Conservation (phyloP, 2,113 vertebrate species). For the Propithecus coquereli region DNA sequence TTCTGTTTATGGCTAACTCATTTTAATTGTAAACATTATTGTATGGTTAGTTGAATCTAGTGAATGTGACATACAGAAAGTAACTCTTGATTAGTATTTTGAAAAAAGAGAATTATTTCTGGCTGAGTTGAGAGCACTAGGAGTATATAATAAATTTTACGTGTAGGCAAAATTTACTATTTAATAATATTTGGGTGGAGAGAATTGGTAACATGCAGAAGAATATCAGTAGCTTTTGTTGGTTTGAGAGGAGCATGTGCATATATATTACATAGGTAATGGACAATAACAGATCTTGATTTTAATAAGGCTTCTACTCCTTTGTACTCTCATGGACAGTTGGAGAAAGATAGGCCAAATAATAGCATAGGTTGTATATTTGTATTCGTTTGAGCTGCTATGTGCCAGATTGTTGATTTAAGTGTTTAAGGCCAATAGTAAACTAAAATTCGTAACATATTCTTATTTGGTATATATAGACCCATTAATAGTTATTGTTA, state of each 20-base stretch:
- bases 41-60: not conserved
- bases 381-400: not conserved
- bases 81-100: not conserved
- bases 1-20: not conserved
- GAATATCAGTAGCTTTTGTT: not conserved
- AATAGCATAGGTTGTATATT: not conserved
- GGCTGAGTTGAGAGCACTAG: not conserved
- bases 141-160: not conserved
- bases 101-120: conserved; percentile 18
- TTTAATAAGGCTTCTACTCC: not conserved
- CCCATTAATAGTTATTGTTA: conserved; percentile 4
- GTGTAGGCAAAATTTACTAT: not conserved
- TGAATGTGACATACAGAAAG: not conserved
- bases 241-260: not conserved
- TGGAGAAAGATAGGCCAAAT: not conserved
- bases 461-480: not conserved
- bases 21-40: not conserved
- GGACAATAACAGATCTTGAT: not conserved
- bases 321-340: not conserved
- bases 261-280: not conserved
- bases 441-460: not conserved
- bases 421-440: not conserved
- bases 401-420: not conserved
- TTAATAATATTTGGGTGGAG: not conserved
- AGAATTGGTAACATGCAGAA: not conserved